These are phyloP conservation scores for Thera obeliscata DNA, from an alignment of 2,888 invertebrate species.

Conservation along the genomic window DNA sequence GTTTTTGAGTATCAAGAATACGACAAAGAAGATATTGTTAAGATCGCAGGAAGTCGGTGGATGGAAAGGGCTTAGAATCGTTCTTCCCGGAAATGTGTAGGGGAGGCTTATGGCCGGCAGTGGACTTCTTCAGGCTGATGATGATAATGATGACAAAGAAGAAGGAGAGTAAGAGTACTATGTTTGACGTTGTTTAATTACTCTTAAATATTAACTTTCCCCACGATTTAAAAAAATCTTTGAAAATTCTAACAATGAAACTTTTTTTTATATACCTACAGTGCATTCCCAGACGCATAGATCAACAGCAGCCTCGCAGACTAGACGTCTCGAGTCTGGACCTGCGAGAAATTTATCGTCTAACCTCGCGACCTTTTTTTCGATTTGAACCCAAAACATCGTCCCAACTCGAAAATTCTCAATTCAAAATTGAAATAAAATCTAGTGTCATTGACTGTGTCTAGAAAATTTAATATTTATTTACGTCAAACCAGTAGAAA, in stretches of 20 bases:
- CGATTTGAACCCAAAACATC: slow-evolving; percentile 22
- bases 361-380: slow-evolving; percentile 36
- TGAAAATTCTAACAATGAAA: not conserved
- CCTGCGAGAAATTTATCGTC: slow-evolving; percentile 43
- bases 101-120: no score
- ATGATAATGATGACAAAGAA: no score
- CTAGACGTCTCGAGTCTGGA: slow-evolving; percentile 42
- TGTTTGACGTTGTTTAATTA: no score
- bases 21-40: no score
- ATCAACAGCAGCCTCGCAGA: slow-evolving; percentile 42
- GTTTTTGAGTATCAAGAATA: no score
- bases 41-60: no score
- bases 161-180: no score
- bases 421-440: slow-evolving; percentile 25
- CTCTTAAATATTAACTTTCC: no score
- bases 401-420: slow-evolving; percentile 22
- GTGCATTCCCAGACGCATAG: slow-evolving; percentile 46
- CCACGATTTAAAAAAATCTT: no score
- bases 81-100: no score
- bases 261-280: slow-evolving; percentile 3
- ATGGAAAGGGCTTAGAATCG: no score
- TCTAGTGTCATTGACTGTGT: slow-evolving; percentile 4
- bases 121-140: no score
- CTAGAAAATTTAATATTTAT: slow-evolving; percentile 1
- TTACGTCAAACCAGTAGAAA: not conserved